Conservation (phyloP, 2,113 vertebrate genomes). For the Chloropsis cyanopogon region DNA sequence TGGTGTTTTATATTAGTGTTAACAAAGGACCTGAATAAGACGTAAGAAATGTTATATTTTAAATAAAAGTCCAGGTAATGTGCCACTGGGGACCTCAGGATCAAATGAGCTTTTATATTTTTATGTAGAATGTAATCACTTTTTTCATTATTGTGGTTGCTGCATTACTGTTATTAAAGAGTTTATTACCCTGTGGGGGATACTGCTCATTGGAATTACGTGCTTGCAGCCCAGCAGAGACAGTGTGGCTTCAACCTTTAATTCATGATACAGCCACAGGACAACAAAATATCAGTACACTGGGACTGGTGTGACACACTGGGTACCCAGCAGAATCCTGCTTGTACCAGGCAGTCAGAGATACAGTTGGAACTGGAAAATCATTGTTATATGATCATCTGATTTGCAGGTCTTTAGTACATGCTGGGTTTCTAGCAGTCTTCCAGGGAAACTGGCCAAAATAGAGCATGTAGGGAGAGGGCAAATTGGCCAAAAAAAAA, state of each 20-base stretch:
- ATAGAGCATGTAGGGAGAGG: neutral
- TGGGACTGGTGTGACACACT: neutral
- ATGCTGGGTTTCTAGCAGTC: neutral
- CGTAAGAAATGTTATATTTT: conserved; percentile 69
- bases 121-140: conserved; percentile 80
- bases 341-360: neutral
- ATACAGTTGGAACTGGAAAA: neutral
- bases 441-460: neutral
- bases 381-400: neutral
- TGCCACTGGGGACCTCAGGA: conserved; percentile 67
- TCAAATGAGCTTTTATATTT: conserved; percentile 84
- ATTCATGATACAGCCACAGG: neutral
- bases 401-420: neutral
- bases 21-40: conserved; percentile 59
- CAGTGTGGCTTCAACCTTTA: conserved; percentile 11
- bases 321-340: neutral
- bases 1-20: conserved; percentile 58
- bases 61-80: conserved; percentile 76
- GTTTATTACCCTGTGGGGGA: conserved; percentile 74
- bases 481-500: neutral
- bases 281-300: neutral
- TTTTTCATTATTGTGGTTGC: conserved; percentile 76
- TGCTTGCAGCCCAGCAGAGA: conserved; percentile 54
- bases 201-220: conserved; percentile 52
- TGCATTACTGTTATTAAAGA: conserved; percentile 75